Base-by-base conservation (phyloP, 2,113 vertebrate genomes). In the Corydoras sp. region DNA sequence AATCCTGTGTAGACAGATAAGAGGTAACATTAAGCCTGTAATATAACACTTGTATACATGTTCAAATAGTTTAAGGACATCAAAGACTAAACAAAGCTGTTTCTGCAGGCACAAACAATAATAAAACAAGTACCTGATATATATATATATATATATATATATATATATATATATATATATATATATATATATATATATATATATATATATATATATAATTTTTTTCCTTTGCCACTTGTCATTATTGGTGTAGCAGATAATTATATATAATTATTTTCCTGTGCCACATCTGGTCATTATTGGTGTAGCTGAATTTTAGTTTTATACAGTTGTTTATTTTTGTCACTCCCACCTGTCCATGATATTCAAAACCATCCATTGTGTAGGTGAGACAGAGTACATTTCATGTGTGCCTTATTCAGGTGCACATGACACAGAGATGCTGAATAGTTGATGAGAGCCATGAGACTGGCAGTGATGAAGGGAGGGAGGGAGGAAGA, bases 381-480 rank as follows among this genome's bases (percentile, higher is more conserved):
- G 80, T 83, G 80, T 74, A 79, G 80, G 77, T 81, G 81, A 82
- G 75, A 76, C 72, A 77, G 83, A 83, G 84, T 56, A 61, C 74
- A 76, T 59, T 71, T 48, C 73, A 88, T 85, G 83, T 73, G 62
- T 76, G 72, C 80, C 82, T 86, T 79, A 86, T 86, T 89, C 81
- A 88, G 87, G 81, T 58, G 78, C 69, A 80, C 81, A 82, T 80
- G 86, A 85, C 79, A 83, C 84, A 71, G 74, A 83, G 83, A 84
- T 84, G 81, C 82, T 90, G 87, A 90, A 90, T 90, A 88, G 85
- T 89, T 90, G 85, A 90, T 90, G 87, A 89, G 88, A 78, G 71
- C 78, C 82, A 67, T 83, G 81, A 29, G 77, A 70, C 76, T 66
- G 80, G 77, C 79, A 77, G 80, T 80, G 69, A 62, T 68, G 51